Evolutionary conservation across 2,797 vertebrate species (phyloP).

Genomic region (Danionella dracula): DNA sequence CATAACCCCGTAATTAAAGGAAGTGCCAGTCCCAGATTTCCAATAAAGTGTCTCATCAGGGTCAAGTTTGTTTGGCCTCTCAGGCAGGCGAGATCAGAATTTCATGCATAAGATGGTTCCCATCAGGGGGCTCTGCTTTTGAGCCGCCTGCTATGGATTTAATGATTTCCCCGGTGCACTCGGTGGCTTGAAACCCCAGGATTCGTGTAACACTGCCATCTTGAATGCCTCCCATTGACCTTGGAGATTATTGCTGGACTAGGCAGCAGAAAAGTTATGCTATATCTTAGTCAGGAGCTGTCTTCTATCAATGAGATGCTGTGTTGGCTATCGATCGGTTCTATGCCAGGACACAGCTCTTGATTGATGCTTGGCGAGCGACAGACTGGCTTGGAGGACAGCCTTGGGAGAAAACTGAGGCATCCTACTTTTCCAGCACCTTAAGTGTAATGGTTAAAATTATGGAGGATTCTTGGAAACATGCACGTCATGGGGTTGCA

Average conservation of each 20-base stretch:
- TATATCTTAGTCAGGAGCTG: constrained; percentile 57
- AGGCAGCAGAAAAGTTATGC: constrained; percentile 53
- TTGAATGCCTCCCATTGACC: constrained; percentile 56
- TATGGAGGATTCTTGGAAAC: constrained; percentile 28
- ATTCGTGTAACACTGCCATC: constrained; percentile 40
- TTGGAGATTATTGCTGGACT: constrained; percentile 66
- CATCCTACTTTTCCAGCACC: constrained; percentile 35
- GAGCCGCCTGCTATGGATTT: constrained; percentile 57
- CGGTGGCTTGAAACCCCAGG: constrained; percentile 25
- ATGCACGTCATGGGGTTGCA: not conserved
- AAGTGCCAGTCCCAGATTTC: not conserved
- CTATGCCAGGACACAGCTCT: constrained; percentile 46
- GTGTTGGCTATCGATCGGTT: constrained; percentile 55
- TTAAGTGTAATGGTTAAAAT: constrained; percentile 35
- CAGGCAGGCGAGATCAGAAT: constrained; percentile 54
- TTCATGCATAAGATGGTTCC: constrained; percentile 60
- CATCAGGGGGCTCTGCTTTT: constrained; percentile 28
- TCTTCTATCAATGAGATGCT: constrained; percentile 53
- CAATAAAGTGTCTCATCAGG: constrained; percentile 14
- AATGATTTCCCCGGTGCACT: constrained; percentile 59
- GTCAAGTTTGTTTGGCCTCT: constrained; percentile 51
- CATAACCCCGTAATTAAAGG: not conserved
- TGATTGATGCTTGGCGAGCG: constrained; percentile 53
- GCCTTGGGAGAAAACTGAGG: constrained; percentile 47
- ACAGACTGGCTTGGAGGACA: constrained; percentile 42